These are phyloP conservation scores for Lepidochrysops patricia DNA, from an alignment of 2,888 invertebrate genomes.

Conservation along the genomic window DNA sequence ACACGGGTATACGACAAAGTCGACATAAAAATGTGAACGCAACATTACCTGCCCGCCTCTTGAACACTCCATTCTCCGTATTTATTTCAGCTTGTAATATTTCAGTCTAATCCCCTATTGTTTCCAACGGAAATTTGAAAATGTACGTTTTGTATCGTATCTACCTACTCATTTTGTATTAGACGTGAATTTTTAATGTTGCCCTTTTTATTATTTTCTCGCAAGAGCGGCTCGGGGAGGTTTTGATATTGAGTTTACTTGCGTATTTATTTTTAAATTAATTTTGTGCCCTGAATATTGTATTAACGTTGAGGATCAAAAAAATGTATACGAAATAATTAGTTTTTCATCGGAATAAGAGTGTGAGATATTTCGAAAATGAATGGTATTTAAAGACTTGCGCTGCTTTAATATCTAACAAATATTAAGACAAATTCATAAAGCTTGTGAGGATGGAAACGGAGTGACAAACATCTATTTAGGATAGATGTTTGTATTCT, in stretches of 20 bases:
- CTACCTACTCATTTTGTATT: slow-evolving; percentile 43
- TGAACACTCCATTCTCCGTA: slow-evolving; percentile 72
- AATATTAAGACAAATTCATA: too few relatives aligned
- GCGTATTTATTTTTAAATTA: slow-evolving; percentile 8
- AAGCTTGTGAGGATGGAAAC: too few relatives aligned
- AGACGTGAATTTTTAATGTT: slow-evolving; percentile 9
- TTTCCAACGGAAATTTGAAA: slow-evolving; percentile 40
- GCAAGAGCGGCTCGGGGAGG: background rate
- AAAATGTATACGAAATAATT: background rate
- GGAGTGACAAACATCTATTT: too few relatives aligned
- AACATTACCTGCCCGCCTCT: slow-evolving; percentile 63
- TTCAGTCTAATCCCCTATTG: slow-evolving; percentile 64
- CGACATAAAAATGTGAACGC: slow-evolving; percentile 31
- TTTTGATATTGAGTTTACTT: slow-evolving; percentile 4
- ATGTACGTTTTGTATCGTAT: slow-evolving; percentile 8
- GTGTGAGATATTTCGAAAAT: background rate
- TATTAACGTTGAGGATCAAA: background rate
- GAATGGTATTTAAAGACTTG: too few relatives aligned
- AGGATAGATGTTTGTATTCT: too few relatives aligned
- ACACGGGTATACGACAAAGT: background rate
- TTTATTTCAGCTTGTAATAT: slow-evolving; percentile 74
- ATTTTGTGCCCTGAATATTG: slow-evolving; percentile 7
- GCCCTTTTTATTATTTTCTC: slow-evolving; percentile 11
- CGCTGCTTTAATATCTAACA: too few relatives aligned
- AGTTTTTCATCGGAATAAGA: background rate